phyloP scores from a whole-genome alignment of 2,888 invertebrate species.

The Cosmopolites sordidus region DNA sequence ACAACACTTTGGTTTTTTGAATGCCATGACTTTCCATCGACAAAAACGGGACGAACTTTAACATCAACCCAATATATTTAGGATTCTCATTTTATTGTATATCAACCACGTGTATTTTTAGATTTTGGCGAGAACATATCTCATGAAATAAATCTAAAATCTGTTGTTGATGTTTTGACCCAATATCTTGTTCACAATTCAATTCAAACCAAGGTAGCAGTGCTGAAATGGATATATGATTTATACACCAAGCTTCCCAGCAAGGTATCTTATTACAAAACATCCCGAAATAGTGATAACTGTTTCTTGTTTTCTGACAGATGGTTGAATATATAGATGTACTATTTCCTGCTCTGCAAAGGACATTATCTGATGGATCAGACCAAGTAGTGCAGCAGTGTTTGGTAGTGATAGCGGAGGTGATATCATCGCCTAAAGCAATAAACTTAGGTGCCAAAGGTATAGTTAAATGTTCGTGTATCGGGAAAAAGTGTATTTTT shows the following conservation, averaged over 20 bases:
- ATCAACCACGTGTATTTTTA: constrained; percentile 27
- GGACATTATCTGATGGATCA: constrained; percentile 82
- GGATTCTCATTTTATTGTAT: too few species aligned
- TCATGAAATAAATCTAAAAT: constrained; percentile 62
- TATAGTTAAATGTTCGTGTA: neutral
- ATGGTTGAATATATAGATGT: constrained; percentile 70
- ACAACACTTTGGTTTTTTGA: too few species aligned
- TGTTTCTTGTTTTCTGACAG: constrained; percentile 42
- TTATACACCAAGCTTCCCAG: constrained; percentile 82
- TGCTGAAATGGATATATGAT: constrained; percentile 92
- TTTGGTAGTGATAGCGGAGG: constrained; percentile 86
- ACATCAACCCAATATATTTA: too few species aligned
- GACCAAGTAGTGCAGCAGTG: constrained; percentile 95
- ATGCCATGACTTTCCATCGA: too few species aligned
- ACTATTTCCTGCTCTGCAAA: constrained; percentile 73
- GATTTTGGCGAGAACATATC: constrained; percentile 32
- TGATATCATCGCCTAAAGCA: constrained; percentile 56
- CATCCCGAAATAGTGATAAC: neutral
- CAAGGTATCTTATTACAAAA: constrained; percentile 54
- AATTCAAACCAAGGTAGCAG: constrained; percentile 93
- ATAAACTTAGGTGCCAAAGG: constrained; percentile 15
- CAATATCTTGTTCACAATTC: constrained; percentile 81
- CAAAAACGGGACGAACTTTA: too few species aligned
- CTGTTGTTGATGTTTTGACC: constrained; percentile 77
- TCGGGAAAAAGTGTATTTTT: neutral